Evolutionary conservation across 2,797 vertebrate species (phyloP).

Genomic region (Vultur gryphus): DNA sequence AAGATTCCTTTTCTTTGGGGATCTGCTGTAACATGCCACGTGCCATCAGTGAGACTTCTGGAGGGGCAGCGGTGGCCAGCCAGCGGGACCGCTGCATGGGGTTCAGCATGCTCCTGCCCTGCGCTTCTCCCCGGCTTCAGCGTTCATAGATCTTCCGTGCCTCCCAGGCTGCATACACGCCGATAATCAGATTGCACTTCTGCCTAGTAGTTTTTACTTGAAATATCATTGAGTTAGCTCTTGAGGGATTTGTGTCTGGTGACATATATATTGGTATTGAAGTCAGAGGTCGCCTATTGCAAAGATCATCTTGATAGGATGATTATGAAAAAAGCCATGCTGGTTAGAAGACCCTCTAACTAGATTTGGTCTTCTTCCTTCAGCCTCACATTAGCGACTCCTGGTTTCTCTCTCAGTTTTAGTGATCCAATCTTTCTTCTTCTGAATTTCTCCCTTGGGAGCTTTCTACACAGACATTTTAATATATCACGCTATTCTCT

Average conservation of each 20-base stretch:
- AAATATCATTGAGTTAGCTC: conserved; percentile 47
- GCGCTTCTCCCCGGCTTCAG: not conserved
- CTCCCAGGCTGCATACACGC: not conserved
- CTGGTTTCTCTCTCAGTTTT: conserved; percentile 41
- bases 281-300: conserved; percentile 41
- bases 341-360: conserved; percentile 51
- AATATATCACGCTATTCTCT: conserved; percentile 26
- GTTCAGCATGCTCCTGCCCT: not conserved
- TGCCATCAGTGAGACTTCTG: not conserved
- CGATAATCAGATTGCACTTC: not conserved
- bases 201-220: conserved; percentile 30
- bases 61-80: not conserved
- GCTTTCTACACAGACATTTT: conserved; percentile 30
- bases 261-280: conserved; percentile 39
- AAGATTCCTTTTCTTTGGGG: not conserved
- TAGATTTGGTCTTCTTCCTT: conserved; percentile 30
- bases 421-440: conserved; percentile 57
- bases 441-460: conserved; percentile 44
- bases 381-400: not conserved
- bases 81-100: accelerated
- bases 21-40: not conserved
- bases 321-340: conserved; percentile 29
- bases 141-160: not conserved
- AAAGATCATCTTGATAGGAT: conserved; percentile 38
- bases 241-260: conserved; percentile 62